Evolutionary conservation across 2,888 invertebrate genomes (phyloP).

Genomic region (Orchesellides sinensis): DNA sequence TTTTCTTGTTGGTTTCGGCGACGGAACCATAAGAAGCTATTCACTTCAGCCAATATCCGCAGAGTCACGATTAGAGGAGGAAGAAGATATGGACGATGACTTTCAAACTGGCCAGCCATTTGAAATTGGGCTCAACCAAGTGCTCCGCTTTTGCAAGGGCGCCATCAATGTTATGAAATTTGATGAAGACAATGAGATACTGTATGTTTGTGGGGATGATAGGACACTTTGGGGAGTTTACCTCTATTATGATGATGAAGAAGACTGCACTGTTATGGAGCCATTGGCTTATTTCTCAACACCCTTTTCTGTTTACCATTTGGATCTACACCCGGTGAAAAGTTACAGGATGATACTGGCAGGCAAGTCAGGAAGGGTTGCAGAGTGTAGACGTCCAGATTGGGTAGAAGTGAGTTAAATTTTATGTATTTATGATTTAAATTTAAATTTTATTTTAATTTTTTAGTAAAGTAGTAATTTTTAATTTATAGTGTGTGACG

Average conservation of each 20-base stretch:
- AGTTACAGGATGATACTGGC: constrained; percentile 69
- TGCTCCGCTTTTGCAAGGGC: constrained; percentile 61
- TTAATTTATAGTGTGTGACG: too few species aligned
- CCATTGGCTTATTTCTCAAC: constrained; percentile 67
- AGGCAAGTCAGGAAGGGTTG: constrained; percentile 60
- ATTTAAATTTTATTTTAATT: too few species aligned
- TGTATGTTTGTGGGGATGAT: constrained; percentile 71
- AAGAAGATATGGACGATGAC: constrained; percentile 44
- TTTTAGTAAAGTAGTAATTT: too few species aligned
- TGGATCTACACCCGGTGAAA: constrained; percentile 70
- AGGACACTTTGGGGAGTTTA: constrained; percentile 64
- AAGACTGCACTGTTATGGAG: constrained; percentile 47
- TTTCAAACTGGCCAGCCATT: constrained; percentile 50
- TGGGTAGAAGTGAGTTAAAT: too few species aligned
- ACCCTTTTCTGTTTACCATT: constrained; percentile 65
- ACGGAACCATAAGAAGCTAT: constrained; percentile 83
- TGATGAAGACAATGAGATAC: constrained; percentile 64
- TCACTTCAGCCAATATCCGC: constrained; percentile 40
- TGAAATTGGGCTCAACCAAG: constrained; percentile 56
- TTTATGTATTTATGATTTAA: too few species aligned
- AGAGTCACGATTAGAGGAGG: constrained; percentile 37
- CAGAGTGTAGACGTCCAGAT: constrained; percentile 70
- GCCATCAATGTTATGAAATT: constrained; percentile 64
- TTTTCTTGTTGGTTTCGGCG: constrained; percentile 84
- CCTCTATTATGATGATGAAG: constrained; percentile 60